Evolutionary conservation across 2,797 vertebrate species (phyloP).

Genomic region (Ptychadena robeensis): DNA sequence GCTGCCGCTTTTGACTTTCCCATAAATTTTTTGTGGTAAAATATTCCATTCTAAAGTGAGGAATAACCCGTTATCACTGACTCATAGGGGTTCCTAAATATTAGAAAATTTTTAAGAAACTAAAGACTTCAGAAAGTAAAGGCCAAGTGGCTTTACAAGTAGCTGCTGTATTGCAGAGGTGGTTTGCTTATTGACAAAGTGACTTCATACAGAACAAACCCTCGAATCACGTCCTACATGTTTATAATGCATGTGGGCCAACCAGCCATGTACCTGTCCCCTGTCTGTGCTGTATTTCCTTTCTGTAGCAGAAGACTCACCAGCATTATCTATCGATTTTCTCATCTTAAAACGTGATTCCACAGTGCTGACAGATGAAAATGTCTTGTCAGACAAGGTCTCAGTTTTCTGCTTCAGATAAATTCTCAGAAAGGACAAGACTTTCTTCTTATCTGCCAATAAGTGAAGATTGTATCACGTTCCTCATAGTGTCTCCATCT

Average conservation of each 20-base stretch:
- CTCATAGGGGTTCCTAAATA: too few species aligned
- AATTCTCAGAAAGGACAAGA: constrained; percentile 29
- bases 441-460: constrained; percentile 15
- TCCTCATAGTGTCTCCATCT: not conserved
- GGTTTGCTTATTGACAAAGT: not conserved
- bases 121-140: too few species aligned
- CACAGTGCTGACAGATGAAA: constrained; percentile 9
- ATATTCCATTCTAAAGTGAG: too few species aligned
- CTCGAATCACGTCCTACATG: not conserved
- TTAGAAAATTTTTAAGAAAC: not conserved
- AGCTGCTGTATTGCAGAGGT: too few species aligned
- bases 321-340: constrained; percentile 21
- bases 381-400: constrained; percentile 19
- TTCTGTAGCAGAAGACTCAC: constrained; percentile 5
- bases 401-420: constrained; percentile 21
- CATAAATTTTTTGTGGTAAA: too few species aligned
- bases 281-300: not conserved
- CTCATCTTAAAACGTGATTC: constrained; percentile 8
- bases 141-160: too few species aligned
- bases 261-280: not conserved
- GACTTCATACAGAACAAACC: not conserved
- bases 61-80: too few species aligned
- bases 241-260: not conserved
- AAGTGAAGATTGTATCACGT: constrained; percentile 38
- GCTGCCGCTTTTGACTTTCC: too few species aligned